Conservation (phyloP, 1,140 invertebrate genomes). For the Apis florea region DNA sequence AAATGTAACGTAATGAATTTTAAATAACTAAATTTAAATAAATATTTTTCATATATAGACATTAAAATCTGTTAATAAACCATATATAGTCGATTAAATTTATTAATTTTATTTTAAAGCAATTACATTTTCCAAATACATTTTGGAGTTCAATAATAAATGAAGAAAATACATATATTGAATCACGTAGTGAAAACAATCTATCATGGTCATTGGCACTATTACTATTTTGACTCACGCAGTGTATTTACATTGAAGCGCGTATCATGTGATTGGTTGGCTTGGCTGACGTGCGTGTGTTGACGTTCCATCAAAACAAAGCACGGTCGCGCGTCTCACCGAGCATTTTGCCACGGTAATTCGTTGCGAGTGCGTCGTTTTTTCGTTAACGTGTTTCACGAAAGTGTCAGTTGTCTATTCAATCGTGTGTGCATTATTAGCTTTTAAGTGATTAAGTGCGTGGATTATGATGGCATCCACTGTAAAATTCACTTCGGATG, state of each 20-base stretch:
- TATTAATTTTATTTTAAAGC: background rate
- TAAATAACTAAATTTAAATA: background rate
- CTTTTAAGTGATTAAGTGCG: conserved; percentile 33
- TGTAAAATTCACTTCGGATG: conserved; percentile 76
- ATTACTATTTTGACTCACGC: conserved; percentile 44
- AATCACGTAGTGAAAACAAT: conserved; percentile 23
- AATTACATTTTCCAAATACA: background rate
- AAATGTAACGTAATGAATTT: background rate
- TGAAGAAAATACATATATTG: background rate
- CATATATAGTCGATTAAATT: background rate
- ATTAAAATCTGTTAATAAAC: background rate
- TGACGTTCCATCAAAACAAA: conserved; percentile 77
- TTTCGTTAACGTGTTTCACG: background rate
- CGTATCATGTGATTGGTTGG: conserved; percentile 57
- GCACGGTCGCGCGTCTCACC: conserved; percentile 60
- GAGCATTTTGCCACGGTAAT: conserved; percentile 67
- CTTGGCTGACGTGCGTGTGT: conserved; percentile 64
- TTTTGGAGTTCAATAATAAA: background rate
- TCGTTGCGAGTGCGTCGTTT: conserved; percentile 60
- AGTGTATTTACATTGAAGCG: conserved; percentile 67
- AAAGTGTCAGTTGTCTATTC: conserved; percentile 4
- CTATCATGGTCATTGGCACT: background rate
- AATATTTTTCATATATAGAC: background rate
- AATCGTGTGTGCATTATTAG: background rate
- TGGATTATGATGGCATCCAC: conserved; percentile 72